Conservation (phyloP, 1,140 invertebrate genomes). For the Chlorops oryzae region DNA sequence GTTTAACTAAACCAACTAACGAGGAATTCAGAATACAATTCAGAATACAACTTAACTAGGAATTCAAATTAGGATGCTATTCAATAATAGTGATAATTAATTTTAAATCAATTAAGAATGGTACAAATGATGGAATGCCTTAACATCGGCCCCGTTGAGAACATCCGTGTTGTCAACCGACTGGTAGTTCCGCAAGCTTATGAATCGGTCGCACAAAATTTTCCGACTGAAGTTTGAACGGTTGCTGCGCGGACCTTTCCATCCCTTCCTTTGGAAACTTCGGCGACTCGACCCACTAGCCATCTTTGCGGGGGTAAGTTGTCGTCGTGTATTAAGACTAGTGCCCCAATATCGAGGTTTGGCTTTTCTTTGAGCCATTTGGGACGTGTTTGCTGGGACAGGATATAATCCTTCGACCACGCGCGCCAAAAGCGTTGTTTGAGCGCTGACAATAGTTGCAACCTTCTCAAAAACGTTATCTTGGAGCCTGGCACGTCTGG, state of each 20-base stretch:
- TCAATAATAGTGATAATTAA: too few relatives aligned
- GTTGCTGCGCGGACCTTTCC: slow-evolving; percentile 35
- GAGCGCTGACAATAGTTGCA: slow-evolving; percentile 1
- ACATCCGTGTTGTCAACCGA: too few relatives aligned
- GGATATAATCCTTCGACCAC: slow-evolving; percentile 30
- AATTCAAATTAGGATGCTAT: too few relatives aligned
- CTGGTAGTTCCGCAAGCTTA: slow-evolving; percentile 12
- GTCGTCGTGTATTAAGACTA: slow-evolving; percentile 39
- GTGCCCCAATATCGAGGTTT: slow-evolving; percentile 19
- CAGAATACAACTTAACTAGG: too few relatives aligned
- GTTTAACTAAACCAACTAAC: too few relatives aligned
- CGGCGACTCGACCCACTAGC: slow-evolving; percentile 35
- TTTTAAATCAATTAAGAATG: too few relatives aligned
- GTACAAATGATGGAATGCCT: too few relatives aligned
- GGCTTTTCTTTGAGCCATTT: slow-evolving; percentile 31
- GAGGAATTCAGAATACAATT: too few relatives aligned
- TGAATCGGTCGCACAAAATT: slow-evolving; percentile 19
- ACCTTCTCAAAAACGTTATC: neutral
- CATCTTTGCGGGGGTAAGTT: slow-evolving; percentile 40
- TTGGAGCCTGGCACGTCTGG: neutral
- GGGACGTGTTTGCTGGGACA: slow-evolving; percentile 22
- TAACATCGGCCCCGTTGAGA: too few relatives aligned
- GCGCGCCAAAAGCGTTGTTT: slow-evolving; percentile 25
- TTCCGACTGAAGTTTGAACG: slow-evolving; percentile 25
- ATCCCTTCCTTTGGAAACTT: slow-evolving; percentile 36